These are phyloP conservation scores for Muraenolepis orangiensis DNA, from an alignment of 2,797 vertebrate species.

Conservation along the genomic window DNA sequence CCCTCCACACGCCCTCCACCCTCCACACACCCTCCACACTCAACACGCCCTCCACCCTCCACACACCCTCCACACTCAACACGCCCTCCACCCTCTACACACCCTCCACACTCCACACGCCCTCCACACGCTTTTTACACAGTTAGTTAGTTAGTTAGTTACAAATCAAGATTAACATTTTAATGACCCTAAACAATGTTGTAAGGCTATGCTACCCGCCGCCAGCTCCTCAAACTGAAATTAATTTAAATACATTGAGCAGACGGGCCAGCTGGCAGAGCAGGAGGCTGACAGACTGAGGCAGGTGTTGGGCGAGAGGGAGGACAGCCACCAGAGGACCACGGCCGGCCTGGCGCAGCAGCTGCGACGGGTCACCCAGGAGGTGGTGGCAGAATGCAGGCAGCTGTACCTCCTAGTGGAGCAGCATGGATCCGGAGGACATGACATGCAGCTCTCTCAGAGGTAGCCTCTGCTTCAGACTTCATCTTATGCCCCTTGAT, in stretches of 20 bases:
- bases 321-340: slow-evolving; percentile 31
- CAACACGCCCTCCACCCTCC: no score
- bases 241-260: slow-evolving; percentile 16
- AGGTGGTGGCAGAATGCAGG: slow-evolving; percentile 52
- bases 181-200: neutral
- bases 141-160: neutral
- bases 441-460: slow-evolving; percentile 11
- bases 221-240: neutral
- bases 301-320: slow-evolving; percentile 45
- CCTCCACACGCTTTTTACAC: neutral
- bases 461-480: slow-evolving; percentile 41
- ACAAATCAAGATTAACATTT: neutral
- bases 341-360: slow-evolving; percentile 55
- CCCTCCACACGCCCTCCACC: neutral
- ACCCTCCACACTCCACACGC: slow-evolving; percentile 1
- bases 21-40: neutral
- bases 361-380: slow-evolving; percentile 40
- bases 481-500: neutral
- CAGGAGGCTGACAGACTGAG: slow-evolving; percentile 50
- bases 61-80: neutral
- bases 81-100: neutral
- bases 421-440: slow-evolving; percentile 33
- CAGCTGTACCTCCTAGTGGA: slow-evolving; percentile 47
- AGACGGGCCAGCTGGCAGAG: slow-evolving; percentile 48
- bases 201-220: neutral